Base-by-base conservation (phyloP, 2,888 invertebrate species). In the Tetropium fuscum region DNA sequence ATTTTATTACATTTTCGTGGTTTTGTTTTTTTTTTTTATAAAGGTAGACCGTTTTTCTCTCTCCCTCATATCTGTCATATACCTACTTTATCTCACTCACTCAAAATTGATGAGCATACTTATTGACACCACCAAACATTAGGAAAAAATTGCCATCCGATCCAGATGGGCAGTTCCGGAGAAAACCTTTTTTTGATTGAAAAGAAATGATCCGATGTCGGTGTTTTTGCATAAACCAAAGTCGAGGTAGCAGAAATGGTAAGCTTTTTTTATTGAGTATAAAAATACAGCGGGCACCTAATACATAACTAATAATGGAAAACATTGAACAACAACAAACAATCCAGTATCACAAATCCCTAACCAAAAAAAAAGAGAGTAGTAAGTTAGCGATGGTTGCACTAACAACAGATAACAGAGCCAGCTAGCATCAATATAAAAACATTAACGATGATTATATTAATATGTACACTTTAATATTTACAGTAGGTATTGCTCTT, bases 261-360 rank as follows among this genome's bases (percentile, higher is more conserved):
- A 48, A 48, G 48, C 48, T 43, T 53, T n/a, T n/a, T n/a, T 53
- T 53, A 53, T 53, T 53, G 34, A 32, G 27, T 53, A 53, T 19
- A 53, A 64, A 66, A 66, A 64, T 60, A 60, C 62, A 48, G 53
- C 58, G 64, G 66, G 66, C 66, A 66, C 66, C 64, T 60, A 61
- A 60, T 48, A 54, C 54, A 57, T 25, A 53, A 54, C 19, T 30
- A 41, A 34, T n/a, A n/a, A n/a, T n/a, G n/a, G n/a, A n/a, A n/a
- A n/a, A n/a, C n/a, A n/a, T n/a, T n/a, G n/a, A n/a, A n/a, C n/a
- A n/a, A n/a, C n/a, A 32, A 7, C 25, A 19, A 51, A 40, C 51
- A 54, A 48, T 59, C 60, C 55, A 16, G 47, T 53, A 36, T 47
- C 41, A 41, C 19, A 43, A 44, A 44, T 53, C 43, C 44, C n/a